Conservation (phyloP, 2,888 invertebrate genomes). For the Iphiclides podalirius region DNA sequence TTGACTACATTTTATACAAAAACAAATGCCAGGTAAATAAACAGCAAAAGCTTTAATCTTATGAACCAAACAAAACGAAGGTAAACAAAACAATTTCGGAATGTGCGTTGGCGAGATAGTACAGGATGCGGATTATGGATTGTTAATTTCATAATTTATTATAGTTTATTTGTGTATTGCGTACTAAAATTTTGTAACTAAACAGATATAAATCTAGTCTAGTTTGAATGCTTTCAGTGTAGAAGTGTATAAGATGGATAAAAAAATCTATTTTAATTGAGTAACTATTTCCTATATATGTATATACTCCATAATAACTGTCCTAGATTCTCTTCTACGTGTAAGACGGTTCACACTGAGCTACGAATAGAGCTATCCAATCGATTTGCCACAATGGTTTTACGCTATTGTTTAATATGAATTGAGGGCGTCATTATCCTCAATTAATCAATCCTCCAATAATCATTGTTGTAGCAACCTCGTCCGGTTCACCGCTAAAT, state of each 20-base stretch:
- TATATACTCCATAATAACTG: no score
- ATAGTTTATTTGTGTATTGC: background rate
- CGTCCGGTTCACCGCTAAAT: no score
- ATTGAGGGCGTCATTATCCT: no score
- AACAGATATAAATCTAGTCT: background rate
- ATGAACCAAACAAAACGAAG: background rate
- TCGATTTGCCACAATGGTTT: no score
- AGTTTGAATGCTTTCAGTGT: background rate
- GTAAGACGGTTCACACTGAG: no score
- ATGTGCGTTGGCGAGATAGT: background rate
- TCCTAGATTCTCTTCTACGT: no score
- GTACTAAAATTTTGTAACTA: background rate
- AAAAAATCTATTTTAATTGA: no score
- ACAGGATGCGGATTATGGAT: background rate
- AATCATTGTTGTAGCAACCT: no score
- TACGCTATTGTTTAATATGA: no score
- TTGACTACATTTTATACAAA: background rate
- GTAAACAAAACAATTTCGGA: background rate
- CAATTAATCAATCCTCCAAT: no score
- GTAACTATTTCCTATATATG: no score
- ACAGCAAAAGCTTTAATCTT: conserved; percentile 1
- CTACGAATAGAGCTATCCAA: no score
- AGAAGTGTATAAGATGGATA: background rate
- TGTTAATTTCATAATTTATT: background rate
- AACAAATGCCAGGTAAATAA: background rate